Evolutionary conservation across 2,888 invertebrate species (phyloP).

Genomic region (Seira ritae): DNA sequence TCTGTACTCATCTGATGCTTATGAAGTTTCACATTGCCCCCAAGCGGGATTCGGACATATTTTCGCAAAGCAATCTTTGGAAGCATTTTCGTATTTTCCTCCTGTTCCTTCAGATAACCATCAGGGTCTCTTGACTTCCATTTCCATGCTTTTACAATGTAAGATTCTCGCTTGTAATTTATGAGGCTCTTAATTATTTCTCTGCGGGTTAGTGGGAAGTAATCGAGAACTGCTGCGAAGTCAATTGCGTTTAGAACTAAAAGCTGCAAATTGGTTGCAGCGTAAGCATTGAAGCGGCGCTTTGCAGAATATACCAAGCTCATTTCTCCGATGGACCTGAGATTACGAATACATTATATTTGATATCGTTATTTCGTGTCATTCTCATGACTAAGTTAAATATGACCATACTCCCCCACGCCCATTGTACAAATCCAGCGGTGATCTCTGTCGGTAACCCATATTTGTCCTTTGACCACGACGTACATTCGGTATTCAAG

Average conservation of each 20-base stretch:
- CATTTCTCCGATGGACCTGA: conserved; percentile 67
- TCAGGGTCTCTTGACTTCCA: conserved; percentile 28
- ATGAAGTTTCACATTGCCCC: conserved; percentile 25
- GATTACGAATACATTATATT: too few species aligned
- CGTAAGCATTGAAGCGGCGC: conserved; percentile 62
- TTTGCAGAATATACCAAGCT: conserved; percentile 64
- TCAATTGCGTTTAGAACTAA: conserved; percentile 63
- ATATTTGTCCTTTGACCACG: conserved; percentile 64
- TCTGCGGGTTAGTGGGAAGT: conserved; percentile 56
- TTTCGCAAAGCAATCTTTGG: conserved; percentile 4
- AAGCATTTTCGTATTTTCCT: conserved; percentile 30
- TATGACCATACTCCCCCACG: conserved; percentile 67
- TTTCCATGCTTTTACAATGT: conserved; percentile 57
- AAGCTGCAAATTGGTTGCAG: conserved; percentile 65
- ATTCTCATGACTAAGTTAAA: too few species aligned
- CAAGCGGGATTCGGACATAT: conserved; percentile 18
- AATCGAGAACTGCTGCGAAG: conserved; percentile 64
- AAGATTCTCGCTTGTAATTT: conserved; percentile 47
- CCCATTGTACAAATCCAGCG: conserved; percentile 62
- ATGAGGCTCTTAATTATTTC: conserved; percentile 43
- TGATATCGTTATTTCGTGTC: too few species aligned
- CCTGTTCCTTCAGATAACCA: conserved; percentile 34
- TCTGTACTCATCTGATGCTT: conserved; percentile 21
- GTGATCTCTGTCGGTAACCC: conserved; percentile 60
- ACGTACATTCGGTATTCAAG: conserved; percentile 67